Evolutionary conservation across 1,140 invertebrate species (phyloP).

Genomic region (Drosophila leontia): DNA sequence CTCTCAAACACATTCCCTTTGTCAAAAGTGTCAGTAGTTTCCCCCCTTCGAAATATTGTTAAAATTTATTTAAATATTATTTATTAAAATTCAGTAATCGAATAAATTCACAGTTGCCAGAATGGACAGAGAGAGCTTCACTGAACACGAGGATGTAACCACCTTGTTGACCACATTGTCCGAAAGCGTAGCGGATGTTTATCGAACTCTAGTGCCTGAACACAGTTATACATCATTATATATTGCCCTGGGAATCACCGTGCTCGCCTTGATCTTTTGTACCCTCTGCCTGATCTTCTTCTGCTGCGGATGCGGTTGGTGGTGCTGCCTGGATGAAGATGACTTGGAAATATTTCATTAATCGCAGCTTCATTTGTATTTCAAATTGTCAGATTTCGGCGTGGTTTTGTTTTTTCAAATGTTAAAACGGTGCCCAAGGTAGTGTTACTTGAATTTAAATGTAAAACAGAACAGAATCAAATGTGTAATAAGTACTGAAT

Average conservation of each 20-base stretch:
- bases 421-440: no score
- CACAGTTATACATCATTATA: not conserved
- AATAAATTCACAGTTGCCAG: not conserved
- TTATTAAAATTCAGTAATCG: not conserved
- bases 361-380: not conserved
- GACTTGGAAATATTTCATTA: not conserved
- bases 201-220: no score
- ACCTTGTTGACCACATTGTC: no score
- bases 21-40: not conserved
- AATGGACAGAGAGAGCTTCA: not conserved
- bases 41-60: not conserved
- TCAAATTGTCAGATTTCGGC: not conserved
- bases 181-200: no score
- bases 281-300: not conserved
- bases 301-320: slow-evolving; percentile 12
- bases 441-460: no score
- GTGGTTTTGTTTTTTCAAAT: not conserved
- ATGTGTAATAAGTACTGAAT: no score
- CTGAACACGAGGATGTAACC: no score
- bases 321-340: slow-evolving; percentile 10
- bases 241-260: not conserved
- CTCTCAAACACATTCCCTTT: not conserved
- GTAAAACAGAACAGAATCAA: no score
- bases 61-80: not conserved
- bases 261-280: not conserved